Conservation (phyloP, 2,888 invertebrate species). For the Cheilosia grossa region DNA sequence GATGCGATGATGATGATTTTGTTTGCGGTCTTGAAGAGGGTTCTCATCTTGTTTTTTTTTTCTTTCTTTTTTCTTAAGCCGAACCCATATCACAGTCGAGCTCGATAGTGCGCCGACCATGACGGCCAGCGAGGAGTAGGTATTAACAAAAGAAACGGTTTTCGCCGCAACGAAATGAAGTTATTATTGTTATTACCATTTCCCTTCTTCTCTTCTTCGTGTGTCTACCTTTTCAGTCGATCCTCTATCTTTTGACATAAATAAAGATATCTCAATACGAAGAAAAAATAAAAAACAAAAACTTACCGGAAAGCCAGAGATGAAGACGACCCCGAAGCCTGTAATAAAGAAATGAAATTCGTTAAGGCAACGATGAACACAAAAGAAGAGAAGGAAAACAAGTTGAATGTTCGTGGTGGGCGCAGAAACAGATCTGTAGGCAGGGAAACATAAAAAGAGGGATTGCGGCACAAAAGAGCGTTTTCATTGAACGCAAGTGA, state of each 20-base stretch:
- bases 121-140: conserved; percentile 1
- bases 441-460: conserved; percentile 16
- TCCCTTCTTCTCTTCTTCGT: conserved; percentile 49
- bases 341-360: conserved; percentile 63
- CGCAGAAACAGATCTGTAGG: conserved; percentile 1
- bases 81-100: conserved; percentile 41
- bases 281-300: conserved; percentile 12
- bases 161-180: conserved; percentile 59
- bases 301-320: conserved; percentile 48
- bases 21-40: conserved; percentile 37
- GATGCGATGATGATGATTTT: conserved; percentile 17
- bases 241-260: conserved; percentile 68
- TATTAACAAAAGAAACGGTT: conserved; percentile 18
- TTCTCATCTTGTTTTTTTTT: conserved; percentile 7
- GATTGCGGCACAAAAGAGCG: conserved; percentile 12
- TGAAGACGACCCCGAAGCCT: conserved; percentile 42
- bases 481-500: conserved; percentile 58
- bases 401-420: conserved; percentile 34
- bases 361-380: conserved; percentile 35
- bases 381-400: conserved; percentile 30
- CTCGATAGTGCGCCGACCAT: background rate
- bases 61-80: conserved; percentile 27
- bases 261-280: conserved; percentile 48
- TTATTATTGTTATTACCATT: conserved; percentile 71
- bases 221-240: conserved; percentile 50